These are phyloP conservation scores for Spialia ferax DNA, from an alignment of 2,888 invertebrate genomes.

Conservation along the genomic window DNA sequence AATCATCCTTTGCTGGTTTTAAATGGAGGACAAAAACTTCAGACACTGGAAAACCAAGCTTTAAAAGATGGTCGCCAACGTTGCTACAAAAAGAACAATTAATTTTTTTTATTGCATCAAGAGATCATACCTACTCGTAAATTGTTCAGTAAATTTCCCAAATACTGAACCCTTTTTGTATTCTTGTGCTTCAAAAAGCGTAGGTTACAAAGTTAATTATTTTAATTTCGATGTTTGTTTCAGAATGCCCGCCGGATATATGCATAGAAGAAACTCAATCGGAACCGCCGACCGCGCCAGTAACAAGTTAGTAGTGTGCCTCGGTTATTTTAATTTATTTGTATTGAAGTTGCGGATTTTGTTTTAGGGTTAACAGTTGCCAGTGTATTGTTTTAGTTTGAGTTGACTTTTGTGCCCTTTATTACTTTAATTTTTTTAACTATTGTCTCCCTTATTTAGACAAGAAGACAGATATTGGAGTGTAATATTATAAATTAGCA, in stretches of 20 bases:
- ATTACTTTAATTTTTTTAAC: neutral
- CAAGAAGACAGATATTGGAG: too few species aligned
- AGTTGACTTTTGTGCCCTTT: neutral
- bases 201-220: slow-evolving; percentile 2
- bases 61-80: neutral
- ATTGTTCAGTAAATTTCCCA: neutral
- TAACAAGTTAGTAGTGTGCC: slow-evolving; percentile 65
- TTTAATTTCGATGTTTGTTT: slow-evolving; percentile 55
- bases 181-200: neutral
- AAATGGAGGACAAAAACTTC: slow-evolving; percentile 14
- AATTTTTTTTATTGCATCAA: too few species aligned
- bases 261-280: slow-evolving; percentile 64
- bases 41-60: slow-evolving; percentile 11
- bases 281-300: slow-evolving; percentile 58
- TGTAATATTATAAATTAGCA: too few species aligned
- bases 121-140: neutral
- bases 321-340: slow-evolving; percentile 20
- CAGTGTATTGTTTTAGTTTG: neutral
- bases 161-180: neutral
- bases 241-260: slow-evolving; percentile 69
- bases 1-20: neutral
- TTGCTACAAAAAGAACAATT: neutral
- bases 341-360: neutral
- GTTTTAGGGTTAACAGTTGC: neutral
- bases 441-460: neutral